phyloP scores from a whole-genome alignment of 1,140 invertebrate species.

The Doryteuthis pealeii region DNA sequence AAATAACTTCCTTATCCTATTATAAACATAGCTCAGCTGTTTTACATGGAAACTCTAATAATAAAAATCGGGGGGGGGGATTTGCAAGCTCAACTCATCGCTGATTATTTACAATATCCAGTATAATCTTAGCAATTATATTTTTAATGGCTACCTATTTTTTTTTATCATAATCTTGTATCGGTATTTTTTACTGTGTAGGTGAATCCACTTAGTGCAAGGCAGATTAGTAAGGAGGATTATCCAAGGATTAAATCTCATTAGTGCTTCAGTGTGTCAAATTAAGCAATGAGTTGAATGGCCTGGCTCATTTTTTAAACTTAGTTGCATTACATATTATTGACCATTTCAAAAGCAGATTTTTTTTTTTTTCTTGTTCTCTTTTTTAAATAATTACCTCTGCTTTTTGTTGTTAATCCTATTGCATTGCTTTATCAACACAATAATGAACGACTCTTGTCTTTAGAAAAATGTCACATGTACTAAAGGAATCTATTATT shows the following conservation, averaged over 20 bases:
- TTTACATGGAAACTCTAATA: no score
- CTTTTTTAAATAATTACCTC: no score
- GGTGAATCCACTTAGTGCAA: background rate
- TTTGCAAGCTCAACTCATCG: background rate
- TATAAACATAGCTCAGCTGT: no score
- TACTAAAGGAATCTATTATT: no score
- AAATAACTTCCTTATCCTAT: no score
- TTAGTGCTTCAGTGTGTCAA: slow-evolving; percentile 1
- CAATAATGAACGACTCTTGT: no score
- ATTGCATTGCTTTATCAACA: no score
- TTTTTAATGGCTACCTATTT: background rate
- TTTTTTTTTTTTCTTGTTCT: no score
- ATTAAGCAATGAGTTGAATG: background rate
- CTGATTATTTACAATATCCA: background rate
- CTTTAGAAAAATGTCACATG: no score
- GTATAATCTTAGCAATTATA: background rate
- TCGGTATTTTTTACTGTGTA: slow-evolving; percentile 5
- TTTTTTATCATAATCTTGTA: slow-evolving; percentile 6
- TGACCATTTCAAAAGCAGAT: no score
- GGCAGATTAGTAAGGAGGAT: background rate
- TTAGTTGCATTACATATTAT: background rate
- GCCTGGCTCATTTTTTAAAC: background rate
- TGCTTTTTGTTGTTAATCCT: no score
- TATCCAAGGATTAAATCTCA: slow-evolving; percentile 1
- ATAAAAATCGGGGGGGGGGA: no score